These are phyloP conservation scores for Microctenopoma lineatum DNA, from an alignment of 2,797 vertebrate species.

Conservation along the genomic window DNA sequence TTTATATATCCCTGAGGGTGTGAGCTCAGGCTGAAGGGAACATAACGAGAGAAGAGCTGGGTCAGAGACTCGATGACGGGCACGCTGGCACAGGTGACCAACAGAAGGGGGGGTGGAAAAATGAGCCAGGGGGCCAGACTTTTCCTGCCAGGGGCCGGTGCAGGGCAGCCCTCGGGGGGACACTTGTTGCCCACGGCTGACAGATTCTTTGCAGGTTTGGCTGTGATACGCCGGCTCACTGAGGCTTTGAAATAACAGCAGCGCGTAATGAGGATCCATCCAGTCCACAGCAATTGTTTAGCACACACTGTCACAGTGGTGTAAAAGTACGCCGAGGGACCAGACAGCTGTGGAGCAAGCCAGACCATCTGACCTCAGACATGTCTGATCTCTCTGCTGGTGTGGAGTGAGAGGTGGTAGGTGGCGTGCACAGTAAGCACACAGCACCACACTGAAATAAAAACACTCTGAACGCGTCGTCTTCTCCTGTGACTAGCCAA, in stretches of 20 bases:
- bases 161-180: slow-evolving; percentile 56
- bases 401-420: slow-evolving; percentile 48
- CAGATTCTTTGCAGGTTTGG: slow-evolving; percentile 71
- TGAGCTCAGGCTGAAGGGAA: slow-evolving; percentile 66
- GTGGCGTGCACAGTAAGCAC: slow-evolving; percentile 6
- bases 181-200: slow-evolving; percentile 57
- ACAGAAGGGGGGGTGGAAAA: slow-evolving; percentile 36
- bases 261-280: slow-evolving; percentile 65
- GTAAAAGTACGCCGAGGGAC: slow-evolving; percentile 69
- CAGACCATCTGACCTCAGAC: slow-evolving; percentile 63
- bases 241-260: slow-evolving; percentile 73
- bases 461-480: background rate
- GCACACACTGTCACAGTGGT: slow-evolving; percentile 47
- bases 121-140: slow-evolving; percentile 41
- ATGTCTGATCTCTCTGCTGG: slow-evolving; percentile 54
- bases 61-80: slow-evolving; percentile 75
- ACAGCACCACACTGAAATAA: background rate
- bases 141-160: slow-evolving; percentile 44
- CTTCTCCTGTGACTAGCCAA: background rate
- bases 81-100: slow-evolving; percentile 75
- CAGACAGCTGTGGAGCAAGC: slow-evolving; percentile 65
- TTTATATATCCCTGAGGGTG: slow-evolving; percentile 81
- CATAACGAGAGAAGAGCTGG: slow-evolving; percentile 76
- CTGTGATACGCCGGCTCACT: slow-evolving; percentile 62
- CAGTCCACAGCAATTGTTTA: slow-evolving; percentile 56